These are phyloP conservation scores for Oenanthe oenanthe DNA, from an alignment of 2,113 vertebrate genomes.

Conservation along the genomic window DNA sequence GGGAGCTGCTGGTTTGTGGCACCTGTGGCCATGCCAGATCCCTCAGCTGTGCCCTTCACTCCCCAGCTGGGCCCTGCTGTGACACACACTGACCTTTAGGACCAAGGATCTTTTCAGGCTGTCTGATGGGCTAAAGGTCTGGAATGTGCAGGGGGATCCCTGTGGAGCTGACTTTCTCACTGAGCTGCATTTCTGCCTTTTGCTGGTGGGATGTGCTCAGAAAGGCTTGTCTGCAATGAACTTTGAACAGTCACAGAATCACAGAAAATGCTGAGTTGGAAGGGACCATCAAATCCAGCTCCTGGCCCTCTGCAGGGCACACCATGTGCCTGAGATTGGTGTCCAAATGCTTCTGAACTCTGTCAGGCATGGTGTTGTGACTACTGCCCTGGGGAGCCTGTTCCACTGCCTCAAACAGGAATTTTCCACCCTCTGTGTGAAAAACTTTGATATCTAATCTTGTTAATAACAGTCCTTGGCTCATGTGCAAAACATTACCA, in stretches of 20 bases:
- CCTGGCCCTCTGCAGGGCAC: background rate
- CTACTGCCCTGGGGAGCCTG: background rate
- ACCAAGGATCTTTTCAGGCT: conserved; percentile 40
- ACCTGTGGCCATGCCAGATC: background rate
- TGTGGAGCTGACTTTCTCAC: conserved; percentile 36
- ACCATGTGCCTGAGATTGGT: background rate
- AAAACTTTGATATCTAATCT: background rate
- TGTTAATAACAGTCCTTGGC: background rate
- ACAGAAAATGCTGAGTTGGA: background rate
- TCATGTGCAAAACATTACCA: background rate
- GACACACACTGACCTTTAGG: background rate
- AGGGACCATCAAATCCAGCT: background rate
- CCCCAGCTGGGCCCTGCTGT: background rate
- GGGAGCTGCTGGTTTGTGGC: background rate
- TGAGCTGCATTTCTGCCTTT: background rate
- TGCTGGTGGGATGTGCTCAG: fast-evolving
- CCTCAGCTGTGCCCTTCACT: conserved; percentile 58
- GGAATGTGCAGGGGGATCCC: conserved; percentile 7
- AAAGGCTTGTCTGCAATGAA: background rate
- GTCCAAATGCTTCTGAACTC: background rate
- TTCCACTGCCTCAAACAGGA: background rate
- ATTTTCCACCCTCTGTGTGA: background rate
- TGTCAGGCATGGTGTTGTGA: background rate
- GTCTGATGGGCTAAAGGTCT: background rate
- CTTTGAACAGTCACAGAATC: background rate